These are phyloP conservation scores for Drosophila rubida DNA, from an alignment of 2,888 invertebrate species.

Conservation along the genomic window DNA sequence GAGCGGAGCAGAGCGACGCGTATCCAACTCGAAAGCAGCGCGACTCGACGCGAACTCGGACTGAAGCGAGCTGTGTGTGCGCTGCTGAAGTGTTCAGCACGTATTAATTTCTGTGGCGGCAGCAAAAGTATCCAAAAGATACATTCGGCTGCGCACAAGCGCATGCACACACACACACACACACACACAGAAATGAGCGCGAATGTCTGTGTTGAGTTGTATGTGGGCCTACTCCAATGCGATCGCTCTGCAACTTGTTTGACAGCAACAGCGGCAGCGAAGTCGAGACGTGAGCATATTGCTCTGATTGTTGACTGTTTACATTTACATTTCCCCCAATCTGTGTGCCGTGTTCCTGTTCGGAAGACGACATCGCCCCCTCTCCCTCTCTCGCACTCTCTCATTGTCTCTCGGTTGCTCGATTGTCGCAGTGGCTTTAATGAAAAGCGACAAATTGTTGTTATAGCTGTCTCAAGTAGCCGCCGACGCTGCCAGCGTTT, in stretches of 20 bases:
- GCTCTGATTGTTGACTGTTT: slow-evolving; percentile 51
- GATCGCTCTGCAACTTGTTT: slow-evolving; percentile 66
- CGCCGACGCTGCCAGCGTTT: slow-evolving; percentile 14
- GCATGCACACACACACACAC: slow-evolving; percentile 56
- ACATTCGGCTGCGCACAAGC: slow-evolving; percentile 69
- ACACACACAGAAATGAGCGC: not conserved
- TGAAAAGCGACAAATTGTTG: slow-evolving; percentile 67
- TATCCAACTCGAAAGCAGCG: slow-evolving; percentile 2
- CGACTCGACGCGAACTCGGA: slow-evolving; percentile 16
- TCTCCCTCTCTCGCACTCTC: not conserved
- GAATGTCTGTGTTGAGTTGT: slow-evolving; percentile 16
- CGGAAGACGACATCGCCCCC: not conserved
- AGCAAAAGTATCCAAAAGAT: slow-evolving; percentile 71
- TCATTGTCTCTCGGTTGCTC: not conserved
- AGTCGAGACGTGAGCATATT: slow-evolving; percentile 45
- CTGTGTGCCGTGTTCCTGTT: slow-evolving; percentile 2
- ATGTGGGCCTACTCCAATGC: slow-evolving; percentile 59
- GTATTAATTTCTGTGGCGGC: slow-evolving; percentile 81
- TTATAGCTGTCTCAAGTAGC: slow-evolving; percentile 67
- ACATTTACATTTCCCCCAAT: slow-evolving; percentile 54
- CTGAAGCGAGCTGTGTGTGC: slow-evolving; percentile 68
- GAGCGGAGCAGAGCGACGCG: slow-evolving; percentile 15
- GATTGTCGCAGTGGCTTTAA: slow-evolving; percentile 30
- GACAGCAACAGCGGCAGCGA: slow-evolving; percentile 47
- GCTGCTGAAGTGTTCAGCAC: slow-evolving; percentile 79